Evolutionary conservation across 2,797 vertebrate species (phyloP), one percentile per base, ranked within the genome.

Genomic region (Leptodactylus fallax): DNA sequence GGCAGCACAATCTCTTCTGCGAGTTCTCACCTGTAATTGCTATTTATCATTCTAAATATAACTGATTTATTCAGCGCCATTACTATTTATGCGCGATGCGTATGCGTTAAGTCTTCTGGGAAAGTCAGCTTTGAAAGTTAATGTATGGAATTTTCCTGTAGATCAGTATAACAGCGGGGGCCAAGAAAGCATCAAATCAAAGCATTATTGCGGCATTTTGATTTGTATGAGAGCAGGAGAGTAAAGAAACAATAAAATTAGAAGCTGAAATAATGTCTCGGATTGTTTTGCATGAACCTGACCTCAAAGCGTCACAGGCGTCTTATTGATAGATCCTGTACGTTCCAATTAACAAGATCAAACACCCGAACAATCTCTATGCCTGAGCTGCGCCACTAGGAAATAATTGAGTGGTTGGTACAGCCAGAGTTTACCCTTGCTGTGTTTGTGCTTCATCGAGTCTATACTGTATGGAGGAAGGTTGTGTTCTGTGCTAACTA

Each of bases 61-160:
- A 83, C 72, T 89, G 84, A 89, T 89, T 85, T 89, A 86, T 89
- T 89, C 88, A 60, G 71, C 47, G 49, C 53, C 83, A 85, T 82
- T 86, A 79, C 80, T 83, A 86, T 83, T 89, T 86, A 86, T 85
- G 87, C 85, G 71, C 53, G 58, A 23, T 74, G 83, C 71, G 71
- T 69, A 21, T 58, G 80, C 49, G 23, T 78, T 87, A 77, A 60
- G 69, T 79, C 84, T 83, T 78, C 79, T 82, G 79, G 88, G 84
- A 86, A 89, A 89, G 84, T 86, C 88, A 86, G 51, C 79, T 61
- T 81, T 83, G 88, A 89, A 89, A 86, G 88, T 89, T 89, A 89
- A 89, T 89, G 74, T 86, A 89, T 89, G 88, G 88, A 89, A 89
- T 86, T 71, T 86, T 83, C 71, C 74, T 71, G 79, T 74, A 83